phyloP scores from a whole-genome alignment of 2,888 invertebrate genomes.

The Acanthoscelides obtectus region DNA sequence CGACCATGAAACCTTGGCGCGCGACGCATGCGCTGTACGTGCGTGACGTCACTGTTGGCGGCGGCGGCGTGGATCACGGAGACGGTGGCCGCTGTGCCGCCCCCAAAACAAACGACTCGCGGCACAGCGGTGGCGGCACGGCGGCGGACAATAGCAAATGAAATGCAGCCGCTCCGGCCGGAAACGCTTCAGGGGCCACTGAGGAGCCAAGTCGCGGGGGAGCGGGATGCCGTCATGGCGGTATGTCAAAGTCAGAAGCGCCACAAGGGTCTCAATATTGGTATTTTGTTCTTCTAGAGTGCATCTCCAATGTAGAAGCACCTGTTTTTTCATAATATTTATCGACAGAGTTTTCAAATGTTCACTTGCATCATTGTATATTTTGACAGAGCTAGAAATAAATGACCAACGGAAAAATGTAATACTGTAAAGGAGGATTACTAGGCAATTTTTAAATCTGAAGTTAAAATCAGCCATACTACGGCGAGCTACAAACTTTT shows the following conservation, averaged over 20 bases:
- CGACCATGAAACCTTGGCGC: neutral
- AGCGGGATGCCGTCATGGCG: neutral
- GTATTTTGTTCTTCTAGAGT: no score
- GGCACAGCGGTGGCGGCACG: neutral
- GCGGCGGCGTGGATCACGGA: neutral
- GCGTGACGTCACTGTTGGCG: neutral
- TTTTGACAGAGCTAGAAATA: no score
- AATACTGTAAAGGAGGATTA: no score
- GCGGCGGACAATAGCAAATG: neutral
- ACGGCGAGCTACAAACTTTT: no score
- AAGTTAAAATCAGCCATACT: no score
- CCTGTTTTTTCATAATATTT: no score
- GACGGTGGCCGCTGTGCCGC: neutral
- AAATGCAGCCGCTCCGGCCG: neutral
- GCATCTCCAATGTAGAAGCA: no score
- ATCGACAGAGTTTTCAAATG: no score
- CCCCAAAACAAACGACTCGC: neutral
- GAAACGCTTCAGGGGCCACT: neutral
- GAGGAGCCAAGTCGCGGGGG: neutral
- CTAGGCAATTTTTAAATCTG: no score
- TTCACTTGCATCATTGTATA: no score
- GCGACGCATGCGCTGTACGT: neutral
- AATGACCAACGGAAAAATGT: no score
- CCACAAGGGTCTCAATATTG: no score
- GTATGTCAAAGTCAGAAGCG: neutral